Percentiles rank a stretch among this genome's conserved stretches.
These are phyloP conservation scores for Acipenser ruthenus DNA, from an alignment of 2,797 vertebrate species.

Conservation along the genomic window DNA sequence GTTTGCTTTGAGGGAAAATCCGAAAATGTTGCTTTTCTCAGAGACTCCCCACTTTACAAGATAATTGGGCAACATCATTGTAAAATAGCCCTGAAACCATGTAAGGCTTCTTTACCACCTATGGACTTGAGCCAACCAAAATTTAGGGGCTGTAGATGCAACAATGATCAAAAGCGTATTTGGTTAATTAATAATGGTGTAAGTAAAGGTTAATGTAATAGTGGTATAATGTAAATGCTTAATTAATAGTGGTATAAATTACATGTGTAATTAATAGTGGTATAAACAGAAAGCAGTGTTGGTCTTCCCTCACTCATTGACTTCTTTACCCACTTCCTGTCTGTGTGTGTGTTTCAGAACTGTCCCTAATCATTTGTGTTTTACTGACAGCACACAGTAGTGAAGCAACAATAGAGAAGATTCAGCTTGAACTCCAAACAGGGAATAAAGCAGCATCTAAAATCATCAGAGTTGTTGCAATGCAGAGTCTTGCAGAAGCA, in stretches of 20 bases:
- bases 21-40: conserved; percentile 29
- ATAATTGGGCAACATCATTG: conserved; percentile 28
- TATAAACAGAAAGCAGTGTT: no score
- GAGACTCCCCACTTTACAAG: conserved; percentile 22
- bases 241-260: no score
- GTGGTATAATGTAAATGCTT: no score
- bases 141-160: no score
- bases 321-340: no score
- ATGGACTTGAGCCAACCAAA: no score
- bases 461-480: conserved; percentile 25
- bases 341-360: no score
- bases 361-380: background rate
- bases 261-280: no score
- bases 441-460: conserved; percentile 36
- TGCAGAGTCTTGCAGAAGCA: background rate
- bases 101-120: conserved; percentile 24
- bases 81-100: conserved; percentile 33
- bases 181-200: no score
- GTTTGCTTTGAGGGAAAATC: conserved; percentile 34
- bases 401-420: conserved; percentile 37
- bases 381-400: conserved; percentile 25
- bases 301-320: no score
- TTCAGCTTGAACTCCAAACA: conserved; percentile 38
- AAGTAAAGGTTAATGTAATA: no score
- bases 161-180: no score